Conservation (phyloP, 2,888 invertebrate genomes). For the Dolichomitus sp. region DNA sequence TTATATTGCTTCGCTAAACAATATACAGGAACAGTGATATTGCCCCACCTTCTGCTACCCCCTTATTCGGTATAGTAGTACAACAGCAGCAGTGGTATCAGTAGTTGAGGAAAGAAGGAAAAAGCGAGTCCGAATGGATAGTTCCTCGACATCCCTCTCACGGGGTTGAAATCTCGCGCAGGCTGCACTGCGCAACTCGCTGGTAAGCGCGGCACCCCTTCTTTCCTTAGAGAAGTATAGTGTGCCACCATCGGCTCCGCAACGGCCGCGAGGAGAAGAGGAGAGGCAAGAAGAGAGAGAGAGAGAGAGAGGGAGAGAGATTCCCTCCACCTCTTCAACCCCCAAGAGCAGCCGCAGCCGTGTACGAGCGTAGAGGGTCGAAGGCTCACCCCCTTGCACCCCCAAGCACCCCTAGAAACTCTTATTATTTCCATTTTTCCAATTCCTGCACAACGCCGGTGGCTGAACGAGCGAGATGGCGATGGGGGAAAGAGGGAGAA, state of each 20-base stretch:
- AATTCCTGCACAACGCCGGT: constrained; percentile 75
- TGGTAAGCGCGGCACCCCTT: constrained; percentile 54
- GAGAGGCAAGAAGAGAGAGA: constrained; percentile 54
- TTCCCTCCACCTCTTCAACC: constrained; percentile 71
- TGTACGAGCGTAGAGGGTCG: constrained; percentile 49
- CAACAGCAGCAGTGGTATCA: not conserved
- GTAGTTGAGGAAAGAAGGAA: constrained; percentile 42
- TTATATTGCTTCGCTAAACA: not conserved
- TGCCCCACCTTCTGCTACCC: not conserved
- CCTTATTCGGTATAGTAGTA: too few relatives aligned
- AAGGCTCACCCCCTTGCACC: constrained; percentile 64
- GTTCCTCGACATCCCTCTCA: constrained; percentile 55
- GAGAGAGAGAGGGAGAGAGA: constrained; percentile 47
- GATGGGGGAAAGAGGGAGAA: constrained; percentile 44
- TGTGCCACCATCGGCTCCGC: constrained; percentile 61
- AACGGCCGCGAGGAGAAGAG: constrained; percentile 60
- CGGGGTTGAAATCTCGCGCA: constrained; percentile 75
- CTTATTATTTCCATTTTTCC: constrained; percentile 86
- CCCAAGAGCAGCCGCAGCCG: constrained; percentile 56
- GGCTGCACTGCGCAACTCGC: constrained; percentile 83
- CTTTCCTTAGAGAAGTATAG: constrained; percentile 49
- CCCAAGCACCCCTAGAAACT: constrained; percentile 73
- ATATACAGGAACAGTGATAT: not conserved
- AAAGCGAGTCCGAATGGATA: constrained; percentile 58
- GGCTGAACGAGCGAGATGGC: constrained; percentile 43